Evolutionary conservation across 2,113 vertebrate genomes (phyloP), one percentile per base, ranked within the genome.

Genomic region (Nesoenas mayeri): DNA sequence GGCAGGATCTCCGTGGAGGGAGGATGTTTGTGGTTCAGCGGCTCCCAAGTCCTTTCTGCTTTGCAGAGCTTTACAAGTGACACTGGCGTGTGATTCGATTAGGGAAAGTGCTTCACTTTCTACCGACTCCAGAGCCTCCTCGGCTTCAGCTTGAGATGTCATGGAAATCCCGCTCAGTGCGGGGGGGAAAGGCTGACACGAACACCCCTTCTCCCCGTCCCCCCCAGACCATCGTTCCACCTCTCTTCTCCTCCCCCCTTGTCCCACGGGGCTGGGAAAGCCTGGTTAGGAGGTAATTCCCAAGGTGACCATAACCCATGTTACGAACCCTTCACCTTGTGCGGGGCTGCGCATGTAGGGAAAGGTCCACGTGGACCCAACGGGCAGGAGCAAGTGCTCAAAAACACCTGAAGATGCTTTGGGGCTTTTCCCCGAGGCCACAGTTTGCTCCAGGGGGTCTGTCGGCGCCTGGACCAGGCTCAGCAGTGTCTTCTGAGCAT

Each of bases 21-120:
- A 81, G 64, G 20, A 1, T 20, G 26, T 92, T 97, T 88, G 91
- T 93, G 83, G 86, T 96, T 96, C 95, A 93, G 80, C 44, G 77
- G 83, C 74, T 97, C 28, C 71, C 38, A 18, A 92, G 82, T 84
- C 86, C 88, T 79, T 96, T 97, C 95, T 96, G 95, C 96, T 96
- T 96, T 97, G 90, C 88, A 65, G 96, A 93, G 91, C 95, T 96
- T 97, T 81, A 54, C 24, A 1, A 94, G 91, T 66, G 93, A 93
- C 64, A 44, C 95, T 48, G 85, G 90, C 78, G 74, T 96, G 95
- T 97, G 97, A 97, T 97, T 97, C 3, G 80, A 96, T 97, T 96
- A 97, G 89, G 92, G 84, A 95, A 60, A 95, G 58, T 7, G 0
- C 72, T 97, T 95, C 61, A 28, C 86, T 91, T 89, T 89, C 88